These are phyloP conservation scores for Atethmia centrago DNA, from an alignment of 2,888 invertebrate species.

Conservation along the genomic window DNA sequence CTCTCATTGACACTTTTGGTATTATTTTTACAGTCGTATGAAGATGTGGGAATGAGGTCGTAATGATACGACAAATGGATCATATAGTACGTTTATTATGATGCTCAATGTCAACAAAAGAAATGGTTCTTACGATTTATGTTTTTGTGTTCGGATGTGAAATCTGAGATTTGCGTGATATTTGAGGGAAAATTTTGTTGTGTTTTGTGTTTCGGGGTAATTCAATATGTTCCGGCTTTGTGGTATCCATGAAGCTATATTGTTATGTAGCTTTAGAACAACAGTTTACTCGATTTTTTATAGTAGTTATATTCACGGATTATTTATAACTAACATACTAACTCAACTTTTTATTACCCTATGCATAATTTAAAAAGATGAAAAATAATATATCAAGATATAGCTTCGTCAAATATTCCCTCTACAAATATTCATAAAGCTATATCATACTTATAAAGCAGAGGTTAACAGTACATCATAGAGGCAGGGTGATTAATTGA, in stretches of 20 bases:
- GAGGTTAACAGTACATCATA: conserved; percentile 52
- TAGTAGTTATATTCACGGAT: not conserved
- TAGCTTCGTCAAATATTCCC: not conserved
- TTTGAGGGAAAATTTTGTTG: not conserved
- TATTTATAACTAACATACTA: not conserved
- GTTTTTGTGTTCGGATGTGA: conserved; percentile 8
- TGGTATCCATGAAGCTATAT: not conserved
- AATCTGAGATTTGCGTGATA: conserved; percentile 19
- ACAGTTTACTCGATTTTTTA: too few species aligned
- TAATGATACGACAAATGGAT: conserved; percentile 46
- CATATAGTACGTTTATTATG: conserved; percentile 44
- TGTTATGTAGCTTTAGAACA: not conserved
- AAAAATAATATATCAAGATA: too few species aligned
- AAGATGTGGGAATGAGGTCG: conserved; percentile 30
- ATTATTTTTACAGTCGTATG: conserved; percentile 26
- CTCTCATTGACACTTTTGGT: conserved; percentile 3
- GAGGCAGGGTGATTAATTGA: conserved; percentile 62
- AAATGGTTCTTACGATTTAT: conserved; percentile 27
- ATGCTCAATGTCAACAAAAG: conserved; percentile 46
- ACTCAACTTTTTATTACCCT: not conserved
- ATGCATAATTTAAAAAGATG: not conserved
- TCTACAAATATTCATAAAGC: not conserved
- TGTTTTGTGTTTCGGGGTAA: conserved; percentile 7
- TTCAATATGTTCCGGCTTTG: not conserved
- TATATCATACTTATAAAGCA: conserved; percentile 18